A percentile compares a stretch with the other conserved stretches of the same genome.
Conservation (phyloP, 1,140 invertebrate species). For the Nixonia krombeini region DNA sequence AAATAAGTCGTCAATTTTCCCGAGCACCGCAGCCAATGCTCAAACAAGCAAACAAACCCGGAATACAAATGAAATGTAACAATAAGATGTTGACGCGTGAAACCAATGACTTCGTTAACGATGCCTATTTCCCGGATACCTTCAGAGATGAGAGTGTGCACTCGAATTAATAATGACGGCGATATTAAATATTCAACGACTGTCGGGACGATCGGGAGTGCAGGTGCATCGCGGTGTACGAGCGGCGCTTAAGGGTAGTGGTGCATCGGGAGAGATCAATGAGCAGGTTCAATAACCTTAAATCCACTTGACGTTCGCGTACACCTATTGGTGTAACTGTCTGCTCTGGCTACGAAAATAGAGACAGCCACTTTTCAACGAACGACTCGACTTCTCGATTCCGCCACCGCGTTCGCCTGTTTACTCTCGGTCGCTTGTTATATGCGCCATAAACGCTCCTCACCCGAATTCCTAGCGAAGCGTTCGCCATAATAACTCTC, state of each 20-base stretch:
- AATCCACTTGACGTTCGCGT: conserved; percentile 64
- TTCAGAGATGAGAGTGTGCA: not conserved
- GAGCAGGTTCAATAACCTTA: conserved; percentile 69
- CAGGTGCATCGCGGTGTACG: conserved; percentile 26
- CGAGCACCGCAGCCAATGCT: too few species aligned
- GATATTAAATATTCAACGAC: conserved; percentile 31
- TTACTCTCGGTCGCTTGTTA: too few species aligned
- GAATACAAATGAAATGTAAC: too few species aligned
- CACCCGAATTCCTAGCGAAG: too few species aligned
- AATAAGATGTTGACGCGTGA: not conserved
- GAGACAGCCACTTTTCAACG: too few species aligned
- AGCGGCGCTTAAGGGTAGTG: conserved; percentile 41
- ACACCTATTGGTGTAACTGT: conserved; percentile 49
- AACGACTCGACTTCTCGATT: too few species aligned
- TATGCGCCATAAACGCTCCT: too few species aligned
- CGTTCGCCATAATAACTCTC: too few species aligned
- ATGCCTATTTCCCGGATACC: not conserved
- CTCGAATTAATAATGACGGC: conserved; percentile 9
- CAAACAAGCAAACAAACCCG: too few species aligned
- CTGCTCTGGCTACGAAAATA: conserved; percentile 46
- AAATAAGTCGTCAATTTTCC: not conserved
- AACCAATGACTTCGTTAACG: not conserved
- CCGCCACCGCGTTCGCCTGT: too few species aligned
- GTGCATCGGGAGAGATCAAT: conserved; percentile 59
- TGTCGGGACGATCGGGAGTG: conserved; percentile 25